Evolutionary conservation across 2,797 vertebrate species (phyloP), one percentile per base, ranked within the genome.

Genomic region (Helarctos malayanus): DNA sequence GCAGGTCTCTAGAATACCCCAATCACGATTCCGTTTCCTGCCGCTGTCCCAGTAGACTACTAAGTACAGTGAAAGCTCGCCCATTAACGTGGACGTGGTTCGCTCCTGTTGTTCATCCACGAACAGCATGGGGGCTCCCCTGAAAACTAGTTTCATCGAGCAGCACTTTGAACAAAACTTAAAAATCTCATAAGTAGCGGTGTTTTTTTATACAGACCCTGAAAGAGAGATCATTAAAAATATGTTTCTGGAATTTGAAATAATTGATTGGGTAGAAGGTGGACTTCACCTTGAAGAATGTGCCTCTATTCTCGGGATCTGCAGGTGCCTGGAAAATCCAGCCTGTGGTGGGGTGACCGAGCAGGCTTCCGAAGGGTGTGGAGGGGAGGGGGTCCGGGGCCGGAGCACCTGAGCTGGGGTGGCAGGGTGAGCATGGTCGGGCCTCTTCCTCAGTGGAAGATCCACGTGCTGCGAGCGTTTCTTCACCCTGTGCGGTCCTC

Each of bases 201-300:
- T 8, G 25, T 35, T 79, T 71, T 68, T 32, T 78, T 83, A 29
- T 14, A 71, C 29, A 12, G 71, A 82, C 38, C 23, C 23, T 35
- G 9, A 84, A 65, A 69, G 69, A 89, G 27, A 81, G 23, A 69
- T 49, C 65, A 65, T 92, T 89, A 95, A 92, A 92, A 97, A 73
- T 61, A 82, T 69, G 49, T 49, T 73, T 94, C 91, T 79, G 59
- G 69, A 92, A 68, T 92, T 84, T 61, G 61, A 89, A 83, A 61
- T 78, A 49, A 81, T 61, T 27, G 41, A 73, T 54, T 8, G 61
- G 59, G 71, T 86, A 78, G 78, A 78, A 89, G 49, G 32, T 45
- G 18, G 89, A 54, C 52, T 57, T 45, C 56, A 95, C 35, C 49
- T 61, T 76, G 85, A 61, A 85, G 56, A 81, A 52, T 11, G 21